Percentiles rank a stretch among this genome's conserved stretches.
Conservation (phyloP, 2,113 vertebrate genomes). For the Anser brachyrhynchus region DNA sequence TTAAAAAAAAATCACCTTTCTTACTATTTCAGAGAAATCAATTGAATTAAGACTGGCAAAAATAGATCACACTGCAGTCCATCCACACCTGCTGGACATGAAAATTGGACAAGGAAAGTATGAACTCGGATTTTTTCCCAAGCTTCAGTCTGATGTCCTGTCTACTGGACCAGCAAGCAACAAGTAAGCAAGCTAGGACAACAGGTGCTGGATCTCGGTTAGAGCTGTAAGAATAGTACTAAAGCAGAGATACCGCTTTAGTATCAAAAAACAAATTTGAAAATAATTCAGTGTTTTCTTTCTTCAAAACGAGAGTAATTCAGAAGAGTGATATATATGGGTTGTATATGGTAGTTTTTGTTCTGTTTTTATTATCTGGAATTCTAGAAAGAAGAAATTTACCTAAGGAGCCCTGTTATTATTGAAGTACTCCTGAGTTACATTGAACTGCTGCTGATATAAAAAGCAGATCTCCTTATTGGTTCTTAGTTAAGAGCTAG, state of each 20-base stretch:
- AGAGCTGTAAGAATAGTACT: neutral
- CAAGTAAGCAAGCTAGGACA: slow-evolving; percentile 82
- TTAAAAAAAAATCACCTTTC: neutral
- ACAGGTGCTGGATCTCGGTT: neutral
- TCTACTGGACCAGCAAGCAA: slow-evolving; percentile 94
- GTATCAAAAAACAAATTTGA: neutral
- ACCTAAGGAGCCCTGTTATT: neutral
- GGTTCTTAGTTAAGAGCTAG: neutral
- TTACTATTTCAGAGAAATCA: slow-evolving; percentile 86
- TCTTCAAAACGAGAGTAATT: neutral
- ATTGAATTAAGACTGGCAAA: slow-evolving; percentile 93
- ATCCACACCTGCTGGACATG: slow-evolving; percentile 98
- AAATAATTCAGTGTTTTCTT: neutral
- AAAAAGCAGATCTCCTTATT: neutral
- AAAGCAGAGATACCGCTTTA: neutral
- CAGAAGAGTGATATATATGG: neutral
- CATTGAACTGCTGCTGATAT: neutral
- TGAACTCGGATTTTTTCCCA: slow-evolving; percentile 96
- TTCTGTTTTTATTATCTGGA: neutral
- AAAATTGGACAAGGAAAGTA: slow-evolving; percentile 99
- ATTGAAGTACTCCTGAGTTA: neutral
- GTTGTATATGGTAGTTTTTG: neutral
- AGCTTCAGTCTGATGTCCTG: slow-evolving; percentile 93
- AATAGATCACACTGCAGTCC: slow-evolving; percentile 97
- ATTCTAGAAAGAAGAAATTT: neutral